Evolutionary conservation across 1,140 invertebrate species (phyloP).

Genomic region (Meloidogyne hapla): DNA sequence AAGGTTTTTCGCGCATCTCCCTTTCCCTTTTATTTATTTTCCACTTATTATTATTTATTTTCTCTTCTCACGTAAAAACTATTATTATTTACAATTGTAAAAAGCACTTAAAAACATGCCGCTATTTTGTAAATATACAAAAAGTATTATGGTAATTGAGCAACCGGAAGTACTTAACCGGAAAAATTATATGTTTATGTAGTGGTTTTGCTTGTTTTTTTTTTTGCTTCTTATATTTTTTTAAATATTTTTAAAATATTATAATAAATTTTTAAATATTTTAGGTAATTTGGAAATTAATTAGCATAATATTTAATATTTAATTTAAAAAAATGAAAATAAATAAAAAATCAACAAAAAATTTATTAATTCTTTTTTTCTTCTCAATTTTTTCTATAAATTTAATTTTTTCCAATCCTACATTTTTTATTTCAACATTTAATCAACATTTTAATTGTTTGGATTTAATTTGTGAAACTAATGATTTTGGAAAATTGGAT

Average conservation of each 20-base stretch:
- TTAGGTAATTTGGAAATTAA: too few species aligned
- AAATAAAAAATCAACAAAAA: background rate
- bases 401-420: background rate
- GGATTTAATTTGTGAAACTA: background rate
- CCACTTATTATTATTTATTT: background rate
- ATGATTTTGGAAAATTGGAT: background rate
- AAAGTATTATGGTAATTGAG: too few species aligned
- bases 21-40: background rate
- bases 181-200: too few species aligned
- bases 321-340: background rate
- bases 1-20: background rate
- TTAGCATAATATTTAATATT: too few species aligned
- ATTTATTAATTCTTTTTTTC: background rate
- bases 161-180: too few species aligned
- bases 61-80: background rate
- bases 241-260: too few species aligned
- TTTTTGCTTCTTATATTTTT: too few species aligned
- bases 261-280: too few species aligned
- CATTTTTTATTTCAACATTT: background rate
- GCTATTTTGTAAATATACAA: too few species aligned
- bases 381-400: background rate
- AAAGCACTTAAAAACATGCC: background rate
- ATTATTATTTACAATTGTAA: background rate
- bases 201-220: too few species aligned
- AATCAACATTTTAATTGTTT: background rate